Percentiles rank a stretch among this genome's conserved stretches.
Conservation (phyloP, 2,797 vertebrate species). For the Lithobates pipiens region DNA sequence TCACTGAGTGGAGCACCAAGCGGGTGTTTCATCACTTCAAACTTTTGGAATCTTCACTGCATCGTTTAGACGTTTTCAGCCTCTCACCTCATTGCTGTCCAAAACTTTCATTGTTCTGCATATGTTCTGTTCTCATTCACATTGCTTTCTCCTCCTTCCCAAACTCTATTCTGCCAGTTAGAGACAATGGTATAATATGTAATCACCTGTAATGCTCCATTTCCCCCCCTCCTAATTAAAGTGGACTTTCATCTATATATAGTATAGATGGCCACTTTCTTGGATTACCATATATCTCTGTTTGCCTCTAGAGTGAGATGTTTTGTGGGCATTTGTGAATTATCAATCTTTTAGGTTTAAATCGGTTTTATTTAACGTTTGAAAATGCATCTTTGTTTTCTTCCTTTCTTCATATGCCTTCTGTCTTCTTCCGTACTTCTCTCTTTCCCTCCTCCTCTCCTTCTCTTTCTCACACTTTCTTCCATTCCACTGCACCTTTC, state of each 20-base stretch:
- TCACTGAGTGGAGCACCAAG: conserved; percentile 15
- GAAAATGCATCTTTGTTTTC: neutral
- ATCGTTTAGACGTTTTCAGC: neutral
- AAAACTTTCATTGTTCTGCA: neutral
- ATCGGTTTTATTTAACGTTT: neutral
- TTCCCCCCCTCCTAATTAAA: neutral
- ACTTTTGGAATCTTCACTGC: neutral
- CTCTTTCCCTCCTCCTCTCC: neutral
- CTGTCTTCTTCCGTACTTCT: neutral
- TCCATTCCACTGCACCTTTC: neutral
- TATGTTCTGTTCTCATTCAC: neutral
- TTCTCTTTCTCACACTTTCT: neutral
- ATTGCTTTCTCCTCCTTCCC: neutral
- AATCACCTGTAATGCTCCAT: no score
- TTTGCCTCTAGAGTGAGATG: no score
- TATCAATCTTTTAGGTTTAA: no score
- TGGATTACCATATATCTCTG: neutral
- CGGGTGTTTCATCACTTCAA: conserved; percentile 28
- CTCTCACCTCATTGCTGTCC: neutral
- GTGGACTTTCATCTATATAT: neutral
- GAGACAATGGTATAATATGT: neutral
- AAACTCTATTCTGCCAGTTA: no score
- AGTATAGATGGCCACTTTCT: neutral
- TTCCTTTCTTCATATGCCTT: neutral
- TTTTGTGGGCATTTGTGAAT: neutral